Conservation (phyloP, 1,140 invertebrate species). For the Pseudomyrmex cubaensis region DNA sequence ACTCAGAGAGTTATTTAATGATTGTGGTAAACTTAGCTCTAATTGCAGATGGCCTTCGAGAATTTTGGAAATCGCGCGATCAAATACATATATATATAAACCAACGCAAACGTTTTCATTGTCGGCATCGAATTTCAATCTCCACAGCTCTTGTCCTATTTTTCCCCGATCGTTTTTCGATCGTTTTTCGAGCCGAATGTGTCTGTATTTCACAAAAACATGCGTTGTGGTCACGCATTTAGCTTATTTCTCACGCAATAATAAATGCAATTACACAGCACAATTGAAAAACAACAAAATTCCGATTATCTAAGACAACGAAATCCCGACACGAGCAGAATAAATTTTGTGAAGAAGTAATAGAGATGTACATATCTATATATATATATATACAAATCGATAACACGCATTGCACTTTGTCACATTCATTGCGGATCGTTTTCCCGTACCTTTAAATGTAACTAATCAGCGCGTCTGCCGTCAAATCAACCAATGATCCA, state of each 20-base stretch:
- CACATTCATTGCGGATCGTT: conserved; percentile 10
- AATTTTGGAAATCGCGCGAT: conserved; percentile 14
- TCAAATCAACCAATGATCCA: conserved; percentile 31
- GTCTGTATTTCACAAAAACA: background rate
- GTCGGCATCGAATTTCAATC: conserved; percentile 2
- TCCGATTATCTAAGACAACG: background rate
- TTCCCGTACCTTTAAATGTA: background rate
- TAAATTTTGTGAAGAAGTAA: background rate
- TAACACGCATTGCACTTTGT: conserved; percentile 47
- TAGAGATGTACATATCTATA: background rate
- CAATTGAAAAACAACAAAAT: too few species aligned
- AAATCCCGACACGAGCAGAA: background rate
- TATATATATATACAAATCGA: conserved; percentile 29
- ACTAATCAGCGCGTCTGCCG: background rate
- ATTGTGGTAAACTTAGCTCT: conserved; percentile 58
- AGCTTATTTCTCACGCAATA: background rate
- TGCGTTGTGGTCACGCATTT: background rate
- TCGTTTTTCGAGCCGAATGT: background rate
- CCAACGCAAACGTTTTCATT: background rate
- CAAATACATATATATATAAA: background rate
- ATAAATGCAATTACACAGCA: conserved; percentile 16
- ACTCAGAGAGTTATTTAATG: conserved; percentile 50
- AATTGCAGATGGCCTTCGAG: conserved; percentile 64
- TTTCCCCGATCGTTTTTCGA: background rate
- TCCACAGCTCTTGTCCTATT: background rate